Base-by-base conservation (phyloP, 1,140 invertebrate genomes). In the Lordiphosa collinella region DNA sequence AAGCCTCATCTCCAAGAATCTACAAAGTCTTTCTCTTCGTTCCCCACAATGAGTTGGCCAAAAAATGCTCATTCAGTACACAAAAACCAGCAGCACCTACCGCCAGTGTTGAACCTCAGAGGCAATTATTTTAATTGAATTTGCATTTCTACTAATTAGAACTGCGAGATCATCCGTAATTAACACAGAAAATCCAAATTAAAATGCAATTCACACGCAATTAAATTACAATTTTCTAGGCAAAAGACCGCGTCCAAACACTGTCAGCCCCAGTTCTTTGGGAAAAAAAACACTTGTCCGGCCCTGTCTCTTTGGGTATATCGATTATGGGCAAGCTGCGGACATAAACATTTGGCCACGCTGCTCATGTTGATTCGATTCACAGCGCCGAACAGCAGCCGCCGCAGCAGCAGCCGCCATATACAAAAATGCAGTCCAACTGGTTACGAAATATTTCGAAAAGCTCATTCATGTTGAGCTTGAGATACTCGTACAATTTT, bases 401-500 rank as follows among this genome's bases (percentile, higher is more conserved):
- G 4, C 22, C 72, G 71, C 65, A 57, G 52, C 66, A 51, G 54
- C 32, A 58, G 37, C 64, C 12, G 48, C 31, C 52, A 55, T 51
- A 52, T 36, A 35, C 62, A 82, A 82, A 82, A 82, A 82, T 82
- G 78, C 76, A 84, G 76, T 82, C 76, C 67, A 82, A 82, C 76
- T 78, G 76, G 76, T 82, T 82, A 84, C 72, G 72, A 84, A 84
- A 84, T 82, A 78, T 65, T 38, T 80, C 64, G 59, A 84, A 82
- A 84, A 82, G 76, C 76, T 82, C 76, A 82, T 82, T 82, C 78
- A 84, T 82, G 76, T 84, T 78, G 72, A 46, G 78, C 71, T 46
- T 56, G 32, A 59, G 72, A 84, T 84, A 25, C 22, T 25, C 22
- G 22, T 25, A 82, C 62, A 70, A 84, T 76, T 82, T 82, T 82